phyloP scores from a whole-genome alignment of 1,140 invertebrate species.

The Tribolium castaneum region DNA sequence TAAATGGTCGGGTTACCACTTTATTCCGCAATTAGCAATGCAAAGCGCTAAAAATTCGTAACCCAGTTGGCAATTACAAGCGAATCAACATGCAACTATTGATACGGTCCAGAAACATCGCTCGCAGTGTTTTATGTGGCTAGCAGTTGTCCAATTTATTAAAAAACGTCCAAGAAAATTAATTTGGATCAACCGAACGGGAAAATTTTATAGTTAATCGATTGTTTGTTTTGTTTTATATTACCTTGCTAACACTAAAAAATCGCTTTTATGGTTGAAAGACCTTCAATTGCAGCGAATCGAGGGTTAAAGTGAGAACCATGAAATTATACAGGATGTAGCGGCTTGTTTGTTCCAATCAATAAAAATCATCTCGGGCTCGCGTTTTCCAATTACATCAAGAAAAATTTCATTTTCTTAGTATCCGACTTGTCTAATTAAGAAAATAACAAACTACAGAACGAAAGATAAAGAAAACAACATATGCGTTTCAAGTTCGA shows the following conservation, averaged over 20 bases:
- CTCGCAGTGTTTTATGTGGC: not conserved
- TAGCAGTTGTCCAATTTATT: too few species aligned
- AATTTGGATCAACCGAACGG: too few species aligned
- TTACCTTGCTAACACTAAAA: conserved; percentile 29
- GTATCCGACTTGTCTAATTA: not conserved
- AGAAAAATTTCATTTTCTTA: not conserved
- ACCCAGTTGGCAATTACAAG: not conserved
- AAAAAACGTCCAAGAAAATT: not conserved
- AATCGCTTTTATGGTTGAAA: conserved; percentile 28
- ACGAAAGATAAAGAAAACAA: not conserved
- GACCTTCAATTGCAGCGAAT: conserved; percentile 19
- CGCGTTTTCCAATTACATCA: not conserved
- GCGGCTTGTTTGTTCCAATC: not conserved
- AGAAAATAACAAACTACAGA: not conserved
- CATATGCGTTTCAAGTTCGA: not conserved
- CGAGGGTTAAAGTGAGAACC: conserved; percentile 8
- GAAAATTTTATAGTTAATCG: not conserved
- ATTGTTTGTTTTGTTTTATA: conserved; percentile 33
- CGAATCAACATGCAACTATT: not conserved
- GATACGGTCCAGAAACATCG: not conserved
- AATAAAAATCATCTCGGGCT: not conserved
- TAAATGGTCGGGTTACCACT: not conserved
- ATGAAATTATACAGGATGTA: not conserved
- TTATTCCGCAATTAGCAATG: not conserved
- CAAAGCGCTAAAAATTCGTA: not conserved